phyloP scores from a whole-genome alignment of 2,113 vertebrate species.

The Phyllostomus hastatus region DNA sequence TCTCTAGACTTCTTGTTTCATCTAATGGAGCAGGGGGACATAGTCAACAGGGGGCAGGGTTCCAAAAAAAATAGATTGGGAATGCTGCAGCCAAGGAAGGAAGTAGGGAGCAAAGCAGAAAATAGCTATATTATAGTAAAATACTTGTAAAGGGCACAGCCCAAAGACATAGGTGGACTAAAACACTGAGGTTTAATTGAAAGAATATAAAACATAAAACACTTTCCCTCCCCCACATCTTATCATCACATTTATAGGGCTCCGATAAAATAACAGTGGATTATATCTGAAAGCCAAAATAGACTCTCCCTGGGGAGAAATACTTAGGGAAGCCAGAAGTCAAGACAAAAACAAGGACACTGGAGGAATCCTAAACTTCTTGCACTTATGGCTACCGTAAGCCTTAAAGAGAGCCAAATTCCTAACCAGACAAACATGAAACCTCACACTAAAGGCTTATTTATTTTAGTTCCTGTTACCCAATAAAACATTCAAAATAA shows the following conservation, averaged over 20 bases:
- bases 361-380: not conserved
- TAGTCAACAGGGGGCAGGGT: not conserved
- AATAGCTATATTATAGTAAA: not conserved
- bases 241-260: not conserved
- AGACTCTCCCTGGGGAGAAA: not conserved
- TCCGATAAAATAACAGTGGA: not conserved
- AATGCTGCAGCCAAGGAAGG: not conserved
- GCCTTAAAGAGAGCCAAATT: not conserved
- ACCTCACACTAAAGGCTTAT: not conserved
- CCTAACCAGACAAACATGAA: not conserved
- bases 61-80: not conserved
- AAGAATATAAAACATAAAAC: not conserved
- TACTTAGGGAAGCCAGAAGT: not conserved
- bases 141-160: not conserved
- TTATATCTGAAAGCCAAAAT: not conserved
- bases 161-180: not conserved
- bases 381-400: not conserved
- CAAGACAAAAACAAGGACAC: not conserved
- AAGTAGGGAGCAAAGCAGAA: not conserved
- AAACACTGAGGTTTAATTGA: not conserved
- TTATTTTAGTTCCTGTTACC: not conserved
- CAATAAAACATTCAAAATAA: not conserved
- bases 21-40: not conserved
- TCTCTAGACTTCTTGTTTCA: not conserved
- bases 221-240: not conserved